phyloP scores from a whole-genome alignment of 1,140 invertebrate species.

The Magallana angulata region DNA sequence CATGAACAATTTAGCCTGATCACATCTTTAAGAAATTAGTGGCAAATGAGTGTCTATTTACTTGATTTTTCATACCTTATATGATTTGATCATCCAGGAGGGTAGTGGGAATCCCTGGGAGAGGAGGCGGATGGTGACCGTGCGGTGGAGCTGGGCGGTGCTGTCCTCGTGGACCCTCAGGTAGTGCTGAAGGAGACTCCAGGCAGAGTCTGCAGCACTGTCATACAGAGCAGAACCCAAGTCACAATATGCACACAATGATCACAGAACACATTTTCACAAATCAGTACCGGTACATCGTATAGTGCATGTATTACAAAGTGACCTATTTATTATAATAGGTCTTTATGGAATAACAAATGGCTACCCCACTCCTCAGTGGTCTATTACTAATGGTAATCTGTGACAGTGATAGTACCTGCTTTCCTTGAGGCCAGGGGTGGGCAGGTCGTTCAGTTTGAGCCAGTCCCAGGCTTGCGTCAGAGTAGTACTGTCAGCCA shows the following conservation, averaged over 20 bases:
- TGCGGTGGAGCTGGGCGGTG: slow-evolving; percentile 84
- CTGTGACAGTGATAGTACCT: slow-evolving; percentile 61
- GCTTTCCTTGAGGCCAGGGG: slow-evolving; percentile 63
- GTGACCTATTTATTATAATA: no score
- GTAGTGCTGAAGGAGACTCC: slow-evolving; percentile 86
- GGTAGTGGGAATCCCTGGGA: slow-evolving; percentile 83
- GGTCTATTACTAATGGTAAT: no score
- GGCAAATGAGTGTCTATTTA: no score
- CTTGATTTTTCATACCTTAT: slow-evolving; percentile 82
- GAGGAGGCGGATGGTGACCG: slow-evolving; percentile 82
- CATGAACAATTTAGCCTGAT: no score
- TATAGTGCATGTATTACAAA: no score
- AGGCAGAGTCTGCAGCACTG: slow-evolving; percentile 84
- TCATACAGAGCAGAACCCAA: slow-evolving; percentile 49
- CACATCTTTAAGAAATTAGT: no score
- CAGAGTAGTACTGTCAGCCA: slow-evolving; percentile 67
- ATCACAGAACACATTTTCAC: no score
- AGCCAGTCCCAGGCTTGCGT: slow-evolving; percentile 86
- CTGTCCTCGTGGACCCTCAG: slow-evolving; percentile 84
- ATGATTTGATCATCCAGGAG: slow-evolving; percentile 87
- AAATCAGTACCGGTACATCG: no score
- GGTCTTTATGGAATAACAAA: no score
- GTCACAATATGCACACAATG: no score
- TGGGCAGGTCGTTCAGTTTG: slow-evolving; percentile 85
- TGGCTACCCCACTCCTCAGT: no score